phyloP scores from a whole-genome alignment of 2,113 vertebrate genomes.

The Cephalopholis sonnerati region DNA sequence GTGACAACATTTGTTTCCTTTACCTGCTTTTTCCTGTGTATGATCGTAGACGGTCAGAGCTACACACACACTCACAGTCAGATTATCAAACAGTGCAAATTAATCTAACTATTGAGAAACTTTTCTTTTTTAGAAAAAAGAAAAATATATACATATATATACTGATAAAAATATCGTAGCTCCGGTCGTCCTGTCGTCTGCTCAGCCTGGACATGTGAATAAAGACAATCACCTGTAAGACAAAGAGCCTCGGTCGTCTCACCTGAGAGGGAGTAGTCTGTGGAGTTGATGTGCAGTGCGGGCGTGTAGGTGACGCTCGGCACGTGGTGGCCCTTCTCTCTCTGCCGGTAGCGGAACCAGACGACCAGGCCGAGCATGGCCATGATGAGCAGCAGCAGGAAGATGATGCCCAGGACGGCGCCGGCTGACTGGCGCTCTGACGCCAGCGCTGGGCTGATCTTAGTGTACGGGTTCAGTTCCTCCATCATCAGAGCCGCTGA shows the following conservation, averaged over 20 bases:
- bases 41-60: background rate
- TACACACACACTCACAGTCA: background rate
- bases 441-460: conserved; percentile 94
- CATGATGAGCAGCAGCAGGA: conserved; percentile 92
- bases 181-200: background rate
- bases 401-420: conserved; percentile 90
- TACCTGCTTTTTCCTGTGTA: background rate
- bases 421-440: conserved; percentile 92
- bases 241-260: conserved; percentile 26
- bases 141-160: no score
- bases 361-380: conserved; percentile 90
- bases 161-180: no score
- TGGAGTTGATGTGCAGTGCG: conserved; percentile 91
- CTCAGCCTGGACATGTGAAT: background rate
- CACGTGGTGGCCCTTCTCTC: conserved; percentile 91
- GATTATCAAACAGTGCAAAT: background rate
- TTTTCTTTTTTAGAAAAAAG: no score
- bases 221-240: background rate
- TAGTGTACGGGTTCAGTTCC: conserved; percentile 96
- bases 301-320: conserved; percentile 93
- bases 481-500: conserved; percentile 96
- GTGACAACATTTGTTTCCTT: background rate
- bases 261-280: conserved; percentile 95
- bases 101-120: no score
- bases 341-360: conserved; percentile 91